A percentile compares a stretch with the other conserved stretches of the same genome.
Conservation (phyloP, 2,888 invertebrate genomes). For the Shargacucullia verbasci region DNA sequence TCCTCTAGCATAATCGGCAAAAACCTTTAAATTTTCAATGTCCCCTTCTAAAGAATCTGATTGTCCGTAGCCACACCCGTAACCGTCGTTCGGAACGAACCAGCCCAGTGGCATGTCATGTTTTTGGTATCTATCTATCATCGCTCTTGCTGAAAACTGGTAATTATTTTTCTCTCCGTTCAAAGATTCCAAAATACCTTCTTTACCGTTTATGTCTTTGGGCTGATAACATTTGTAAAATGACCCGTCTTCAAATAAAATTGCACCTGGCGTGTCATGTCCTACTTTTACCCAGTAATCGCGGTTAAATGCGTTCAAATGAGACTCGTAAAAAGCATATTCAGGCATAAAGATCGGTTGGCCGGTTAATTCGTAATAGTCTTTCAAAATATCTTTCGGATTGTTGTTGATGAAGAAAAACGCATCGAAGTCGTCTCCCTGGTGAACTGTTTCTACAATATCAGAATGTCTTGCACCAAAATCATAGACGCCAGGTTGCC, state of each 20-base stretch:
- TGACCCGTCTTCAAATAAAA: conserved; percentile 80
- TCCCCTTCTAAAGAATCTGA: conserved; percentile 80
- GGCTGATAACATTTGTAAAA: conserved; percentile 82
- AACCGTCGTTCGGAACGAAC: conserved; percentile 85
- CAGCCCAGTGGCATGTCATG: conserved; percentile 83
- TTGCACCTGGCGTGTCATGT: conserved; percentile 65
- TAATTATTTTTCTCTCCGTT: conserved; percentile 84
- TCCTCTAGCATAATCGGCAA: conserved; percentile 72
- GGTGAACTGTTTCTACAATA: conserved; percentile 66
- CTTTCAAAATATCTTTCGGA: conserved; percentile 74
- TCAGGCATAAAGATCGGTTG: conserved; percentile 80
- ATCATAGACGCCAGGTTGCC: conserved; percentile 79
- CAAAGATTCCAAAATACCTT: conserved; percentile 80
- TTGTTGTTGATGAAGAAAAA: conserved; percentile 76
- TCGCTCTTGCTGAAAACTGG: conserved; percentile 84
- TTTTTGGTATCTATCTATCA: conserved; percentile 80
- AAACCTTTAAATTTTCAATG: conserved; percentile 77
- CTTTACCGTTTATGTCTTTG: conserved; percentile 70
- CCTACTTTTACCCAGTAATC: conserved; percentile 83
- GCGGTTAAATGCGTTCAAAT: conserved; percentile 83
- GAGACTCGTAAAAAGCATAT: conserved; percentile 82
- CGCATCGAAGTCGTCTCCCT: conserved; percentile 74
- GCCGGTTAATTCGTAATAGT: conserved; percentile 83
- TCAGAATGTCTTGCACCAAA: conserved; percentile 68
- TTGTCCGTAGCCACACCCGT: conserved; percentile 84